Evolutionary conservation across 2,797 vertebrate species (phyloP), one percentile per base, ranked within the genome.

Genomic region (Tiaroga cobitis): DNA sequence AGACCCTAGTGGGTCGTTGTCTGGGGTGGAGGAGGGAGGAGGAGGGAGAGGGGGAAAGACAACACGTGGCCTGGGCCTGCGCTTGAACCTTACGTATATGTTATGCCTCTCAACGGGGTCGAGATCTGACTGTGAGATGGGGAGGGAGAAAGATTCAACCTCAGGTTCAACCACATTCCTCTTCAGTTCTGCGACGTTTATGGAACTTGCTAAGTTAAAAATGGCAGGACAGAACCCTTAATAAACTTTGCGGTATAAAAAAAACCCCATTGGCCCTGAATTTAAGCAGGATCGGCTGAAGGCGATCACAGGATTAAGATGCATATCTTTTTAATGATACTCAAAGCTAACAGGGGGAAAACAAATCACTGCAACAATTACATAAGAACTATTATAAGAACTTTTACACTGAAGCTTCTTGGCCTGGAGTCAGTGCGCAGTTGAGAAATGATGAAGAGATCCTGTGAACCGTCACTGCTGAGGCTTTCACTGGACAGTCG

Each of bases 81-180:
- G 94, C 94, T 94, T 95, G 94, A 95, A 95, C 93, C 92, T 91
- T 91, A 90, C 70, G 83, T 85, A 92, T 91, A 90, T 94, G 93
- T 94, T 95, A 93, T 92, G 90, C 87, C 88, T 91, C 93, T 80
- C 93, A 75, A 92, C 56, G 86, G 93, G 92, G 68, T 87, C 11
- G 41, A 49, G 29, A 87, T 89, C 92, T 59, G 80, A 89, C 94
- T 92, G 92, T 67, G 93, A 92, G 87, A 85, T 85, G 85, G 90
- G 86, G 29, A 81, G 90, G 91, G 89, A 89, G 91, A 91, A 85
- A 90, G 92, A 92, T 84, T 89, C 90, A 91, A 91, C 89, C 89
- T 88, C 18, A 81, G 90, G 91, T 93, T 91, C 89, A 92, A 89
- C 67, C 89, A 75, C 93, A 94, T 94, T 95, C 93, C 93, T 93